A percentile compares a stretch with the other conserved stretches of the same genome.
Evolutionary conservation across 2,888 invertebrate species (phyloP).

Genomic region (Chrysomela aeneicollis): DNA sequence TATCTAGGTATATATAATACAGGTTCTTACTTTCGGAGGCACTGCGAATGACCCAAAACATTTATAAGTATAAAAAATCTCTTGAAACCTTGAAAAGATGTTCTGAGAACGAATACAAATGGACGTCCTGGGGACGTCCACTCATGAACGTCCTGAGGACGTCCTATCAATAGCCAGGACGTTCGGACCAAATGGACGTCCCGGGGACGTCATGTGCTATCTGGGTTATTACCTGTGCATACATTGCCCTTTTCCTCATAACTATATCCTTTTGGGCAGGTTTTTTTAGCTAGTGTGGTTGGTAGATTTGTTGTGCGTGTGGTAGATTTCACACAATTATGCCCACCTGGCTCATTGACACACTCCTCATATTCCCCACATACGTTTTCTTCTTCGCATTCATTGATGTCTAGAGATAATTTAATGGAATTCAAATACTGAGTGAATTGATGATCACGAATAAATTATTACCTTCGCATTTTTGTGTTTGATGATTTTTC

Average conservation of each 20-base stretch:
- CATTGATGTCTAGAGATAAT: slow-evolving; percentile 74
- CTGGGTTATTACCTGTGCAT: slow-evolving; percentile 48
- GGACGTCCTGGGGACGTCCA: too few relatives aligned
- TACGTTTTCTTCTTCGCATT: slow-evolving; percentile 71
- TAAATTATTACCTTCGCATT: slow-evolving; percentile 65
- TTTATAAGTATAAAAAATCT: too few relatives aligned
- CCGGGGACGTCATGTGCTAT: too few relatives aligned
- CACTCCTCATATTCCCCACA: slow-evolving; percentile 70
- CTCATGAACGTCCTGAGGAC: too few relatives aligned
- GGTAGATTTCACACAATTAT: slow-evolving; percentile 64
- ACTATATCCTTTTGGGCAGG: slow-evolving; percentile 47
- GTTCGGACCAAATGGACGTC: too few relatives aligned
- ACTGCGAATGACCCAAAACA: too few relatives aligned
- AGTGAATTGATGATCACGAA: not conserved
- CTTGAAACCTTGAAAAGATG: too few relatives aligned
- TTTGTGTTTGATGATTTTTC: slow-evolving; percentile 64
- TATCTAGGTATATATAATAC: too few relatives aligned
- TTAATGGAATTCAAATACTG: not conserved
- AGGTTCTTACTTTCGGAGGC: too few relatives aligned
- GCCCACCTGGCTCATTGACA: slow-evolving; percentile 73
- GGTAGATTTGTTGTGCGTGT: slow-evolving; percentile 29
- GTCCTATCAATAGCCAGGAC: too few relatives aligned
- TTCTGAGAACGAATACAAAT: too few relatives aligned
- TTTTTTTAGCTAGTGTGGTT: slow-evolving; percentile 25
- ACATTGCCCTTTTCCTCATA: slow-evolving; percentile 37